Percentiles rank a stretch among this genome's conserved stretches.
Conservation (phyloP, 2,797 vertebrate genomes). For the Sitta carolinensis region DNA sequence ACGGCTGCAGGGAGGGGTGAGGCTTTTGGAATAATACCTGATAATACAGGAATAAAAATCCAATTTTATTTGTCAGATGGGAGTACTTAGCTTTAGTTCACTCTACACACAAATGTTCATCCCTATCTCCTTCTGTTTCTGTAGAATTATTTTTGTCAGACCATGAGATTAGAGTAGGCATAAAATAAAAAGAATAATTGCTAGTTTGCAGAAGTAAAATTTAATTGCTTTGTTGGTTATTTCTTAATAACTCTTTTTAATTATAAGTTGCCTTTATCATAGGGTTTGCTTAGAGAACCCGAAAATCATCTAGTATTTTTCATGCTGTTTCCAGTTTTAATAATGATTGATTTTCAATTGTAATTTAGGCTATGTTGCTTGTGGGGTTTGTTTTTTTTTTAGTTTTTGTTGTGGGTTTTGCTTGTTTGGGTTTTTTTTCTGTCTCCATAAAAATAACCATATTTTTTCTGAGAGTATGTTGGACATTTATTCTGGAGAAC, state of each 20-base stretch:
- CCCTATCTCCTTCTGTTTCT: neutral
- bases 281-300: neutral
- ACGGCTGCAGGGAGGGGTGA: neutral
- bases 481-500: neutral
- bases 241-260: neutral
- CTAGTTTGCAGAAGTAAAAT: neutral
- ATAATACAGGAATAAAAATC: neutral
- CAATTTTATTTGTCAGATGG: neutral
- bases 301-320: neutral
- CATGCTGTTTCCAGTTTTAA: neutral
- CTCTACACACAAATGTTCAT: neutral
- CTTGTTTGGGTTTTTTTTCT: neutral
- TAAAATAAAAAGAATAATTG: neutral
- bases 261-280: neutral
- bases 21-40: neutral
- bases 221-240: neutral
- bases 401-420: neutral
- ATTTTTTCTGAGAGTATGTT: neutral
- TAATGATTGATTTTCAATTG: neutral
- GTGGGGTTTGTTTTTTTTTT: neutral
- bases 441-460: neutral
- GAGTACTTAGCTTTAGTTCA: neutral
- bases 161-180: neutral
- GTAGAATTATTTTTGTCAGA: neutral
- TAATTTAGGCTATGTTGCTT: neutral